A percentile compares a stretch with the other conserved stretches of the same genome.
Evolutionary conservation across 2,888 invertebrate genomes (phyloP).

Genomic region (Zele albiditarsus): DNA sequence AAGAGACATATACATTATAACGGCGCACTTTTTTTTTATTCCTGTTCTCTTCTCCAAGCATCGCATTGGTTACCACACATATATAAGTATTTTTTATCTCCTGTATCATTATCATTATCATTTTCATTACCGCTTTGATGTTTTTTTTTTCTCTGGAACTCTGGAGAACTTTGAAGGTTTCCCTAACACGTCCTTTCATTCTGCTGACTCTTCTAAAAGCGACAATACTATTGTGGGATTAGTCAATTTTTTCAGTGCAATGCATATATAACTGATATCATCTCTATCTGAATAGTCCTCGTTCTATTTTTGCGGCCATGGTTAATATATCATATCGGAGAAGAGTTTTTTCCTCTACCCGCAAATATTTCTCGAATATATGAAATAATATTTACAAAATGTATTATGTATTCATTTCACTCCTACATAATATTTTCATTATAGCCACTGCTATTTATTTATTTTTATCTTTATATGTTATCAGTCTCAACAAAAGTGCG

Average conservation of each 20-base stretch:
- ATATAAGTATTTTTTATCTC: neutral
- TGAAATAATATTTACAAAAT: neutral
- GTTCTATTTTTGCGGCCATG: neutral
- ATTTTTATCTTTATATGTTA: neutral
- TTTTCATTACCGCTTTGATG: neutral
- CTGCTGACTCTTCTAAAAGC: neutral
- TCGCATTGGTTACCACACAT: neutral
- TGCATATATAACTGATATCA: neutral
- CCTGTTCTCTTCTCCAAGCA: neutral
- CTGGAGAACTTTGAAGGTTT: neutral
- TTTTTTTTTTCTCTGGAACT: neutral
- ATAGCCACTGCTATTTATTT: neutral
- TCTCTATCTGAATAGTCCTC: neutral
- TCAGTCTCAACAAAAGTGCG: neutral
- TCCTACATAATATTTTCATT: neutral
- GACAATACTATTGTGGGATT: neutral
- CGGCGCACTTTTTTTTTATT: slow-evolving; percentile 6
- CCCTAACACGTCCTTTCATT: neutral
- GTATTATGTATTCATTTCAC: neutral
- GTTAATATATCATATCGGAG: neutral
- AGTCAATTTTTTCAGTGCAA: neutral
- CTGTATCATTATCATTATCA: too few relatives aligned
- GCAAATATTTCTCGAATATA: neutral
- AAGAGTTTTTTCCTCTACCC: neutral
- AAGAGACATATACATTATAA: slow-evolving; percentile 17